phyloP scores from a whole-genome alignment of 2,888 invertebrate genomes.

The Sylvicola cinctus region DNA sequence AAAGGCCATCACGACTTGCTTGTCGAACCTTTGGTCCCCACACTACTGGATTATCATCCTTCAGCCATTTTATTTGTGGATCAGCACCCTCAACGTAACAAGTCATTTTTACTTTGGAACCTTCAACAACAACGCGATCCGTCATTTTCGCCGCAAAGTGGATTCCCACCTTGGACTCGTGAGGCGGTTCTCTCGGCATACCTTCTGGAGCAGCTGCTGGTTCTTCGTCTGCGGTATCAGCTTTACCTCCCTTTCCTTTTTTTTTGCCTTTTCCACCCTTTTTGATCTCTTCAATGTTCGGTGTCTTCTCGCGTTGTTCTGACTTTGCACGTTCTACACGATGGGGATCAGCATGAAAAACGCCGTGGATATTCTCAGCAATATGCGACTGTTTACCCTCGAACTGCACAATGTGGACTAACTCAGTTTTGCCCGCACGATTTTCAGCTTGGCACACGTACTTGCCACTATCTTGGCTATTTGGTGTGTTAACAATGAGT shows the following conservation, averaged over 20 bases:
- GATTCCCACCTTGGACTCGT: constrained; percentile 37
- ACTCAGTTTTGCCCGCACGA: constrained; percentile 48
- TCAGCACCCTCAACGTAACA: constrained; percentile 58
- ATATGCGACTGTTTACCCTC: constrained; percentile 31
- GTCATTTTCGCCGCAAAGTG: constrained; percentile 56
- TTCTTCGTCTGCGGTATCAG: constrained; percentile 7
- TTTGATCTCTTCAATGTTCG: constrained; percentile 8
- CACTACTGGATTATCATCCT: constrained; percentile 33
- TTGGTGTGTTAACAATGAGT: constrained; percentile 43
- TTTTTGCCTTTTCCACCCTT: constrained; percentile 11
- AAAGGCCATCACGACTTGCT: constrained; percentile 37
- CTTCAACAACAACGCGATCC: constrained; percentile 35
- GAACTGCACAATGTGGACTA: constrained; percentile 47
- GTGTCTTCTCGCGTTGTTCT: constrained; percentile 10
- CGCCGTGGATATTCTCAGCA: constrained; percentile 25
- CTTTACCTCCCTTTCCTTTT: constrained; percentile 8
- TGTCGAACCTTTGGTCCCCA: constrained; percentile 21
- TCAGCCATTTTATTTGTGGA: constrained; percentile 52
- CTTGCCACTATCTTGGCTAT: constrained; percentile 44
- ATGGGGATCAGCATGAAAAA: constrained; percentile 24
- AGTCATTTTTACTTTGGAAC: constrained; percentile 55
- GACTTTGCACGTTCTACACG: constrained; percentile 8
- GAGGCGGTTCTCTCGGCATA: constrained; percentile 3
- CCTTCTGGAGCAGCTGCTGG: constrained; percentile 6
- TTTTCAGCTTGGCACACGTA: constrained; percentile 61